Base-by-base conservation (phyloP, 92 coral and sea anemone species). In the Plumapathes pennacea region DNA sequence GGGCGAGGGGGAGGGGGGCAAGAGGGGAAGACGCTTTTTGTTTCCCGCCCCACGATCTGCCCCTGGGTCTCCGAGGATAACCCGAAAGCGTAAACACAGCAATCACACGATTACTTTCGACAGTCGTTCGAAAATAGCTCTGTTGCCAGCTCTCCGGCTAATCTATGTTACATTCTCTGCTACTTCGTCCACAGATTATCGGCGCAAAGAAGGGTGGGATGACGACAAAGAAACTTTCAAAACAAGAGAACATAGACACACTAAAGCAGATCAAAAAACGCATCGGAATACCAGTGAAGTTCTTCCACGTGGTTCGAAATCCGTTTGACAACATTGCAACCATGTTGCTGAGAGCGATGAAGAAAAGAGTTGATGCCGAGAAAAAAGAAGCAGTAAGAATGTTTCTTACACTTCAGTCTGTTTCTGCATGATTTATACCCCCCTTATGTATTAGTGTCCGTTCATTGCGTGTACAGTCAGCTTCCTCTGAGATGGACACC, bases 301-400 rank as follows among this genome's bases (percentile, higher is more conserved):
- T 80, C 41, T 63, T 92, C 6, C 98, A 92, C 57, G 91, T 92
- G 33, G 74, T 92, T 11, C 72, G 98, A 15, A 92, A 92, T 22
- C 98, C 98, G 67, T 88, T 69, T 61, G 98, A 92, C 61, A 92
- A 92, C 54, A 87, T 92, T 28, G 95, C 98, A 0, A 92, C 98
- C 4, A 84, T 92, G 98, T 19, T 88, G 19, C 83, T 88, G 17
- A 68, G 94, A 44, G 45, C 67, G 0, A 32, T 89, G 72, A 55
- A 70, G 41, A 71, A 69, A 19, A 75, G 87, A 25, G 17, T 5
- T 1, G 38, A 37, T 17, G 71, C 80, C 64, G 52, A 40, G 11
- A 12, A 33, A 1, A 60, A 59, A 21, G 71, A 41, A 3, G 65
- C 70, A 85, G 88, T 85, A 67, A 49, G 25, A 5, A 45, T 17